Evolutionary conservation across 2,888 invertebrate genomes (phyloP), one percentile per base, ranked within the genome.

Genomic region (Melanchra persicariae): DNA sequence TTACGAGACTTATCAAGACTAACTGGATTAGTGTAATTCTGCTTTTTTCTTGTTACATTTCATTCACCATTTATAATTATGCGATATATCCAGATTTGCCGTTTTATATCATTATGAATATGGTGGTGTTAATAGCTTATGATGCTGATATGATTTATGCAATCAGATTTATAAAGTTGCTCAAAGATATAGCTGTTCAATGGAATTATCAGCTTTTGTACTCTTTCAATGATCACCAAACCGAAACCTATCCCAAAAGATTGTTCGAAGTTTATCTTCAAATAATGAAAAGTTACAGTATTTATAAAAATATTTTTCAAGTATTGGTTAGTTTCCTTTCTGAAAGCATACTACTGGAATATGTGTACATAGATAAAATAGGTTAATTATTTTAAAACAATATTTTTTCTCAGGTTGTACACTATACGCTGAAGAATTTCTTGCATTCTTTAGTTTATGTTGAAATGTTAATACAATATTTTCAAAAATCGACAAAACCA

Each of bases 401-500:
- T 17, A 8, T 37, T 17, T 3, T 24, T 34, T 68, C 68, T 1
- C 45, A 69, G 68, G 43, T 69, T 26, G n/a, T 54, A 8, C 19
- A 55, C 6, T 22, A 68, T 26, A 68, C 52, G 9, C n/a, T 55
- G 26, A 67, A 51, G 3, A 69, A 69, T 68, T 47, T 67, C 19
- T 54, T 69, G 12, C n/a, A 55, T 37, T 45, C 68, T 0, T 54
- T 68, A 24, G 30, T 69, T 24, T 69, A 69, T 45, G 54, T 69
- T 45, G 45, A 69, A 54, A 17, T 54, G 0, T 6, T 69, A n/a
- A 69, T 69, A 10, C 43, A 69, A 37, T 69, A 26, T 26, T 55
- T 54, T 54, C 34, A 67, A 47, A 43, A 54, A 34, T 8, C 37
- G 34, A 34, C 24, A 37, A 54, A 26, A 12, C 1, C 24, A n/a